Percentiles rank a stretch among this genome's conserved stretches.
These are phyloP conservation scores for Saccostrea echinata DNA, from an alignment of 1,140 invertebrate genomes.

Conservation along the genomic window DNA sequence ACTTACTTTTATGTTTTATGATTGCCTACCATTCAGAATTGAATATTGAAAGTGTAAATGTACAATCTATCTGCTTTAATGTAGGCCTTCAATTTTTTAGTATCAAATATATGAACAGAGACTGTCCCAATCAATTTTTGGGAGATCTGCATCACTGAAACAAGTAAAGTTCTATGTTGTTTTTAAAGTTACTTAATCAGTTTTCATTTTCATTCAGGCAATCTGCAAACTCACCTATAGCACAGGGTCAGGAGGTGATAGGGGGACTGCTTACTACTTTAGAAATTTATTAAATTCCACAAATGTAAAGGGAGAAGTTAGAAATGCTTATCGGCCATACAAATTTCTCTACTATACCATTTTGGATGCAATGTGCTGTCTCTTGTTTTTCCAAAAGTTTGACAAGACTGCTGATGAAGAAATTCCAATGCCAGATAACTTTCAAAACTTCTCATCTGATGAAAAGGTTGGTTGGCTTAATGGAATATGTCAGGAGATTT, in stretches of 20 bases:
- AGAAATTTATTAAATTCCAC: conserved; percentile 48
- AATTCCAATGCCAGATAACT: conserved; percentile 46
- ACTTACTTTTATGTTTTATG: too few species aligned
- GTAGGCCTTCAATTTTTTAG: too few species aligned
- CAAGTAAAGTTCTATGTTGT: too few species aligned
- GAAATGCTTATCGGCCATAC: conserved; percentile 51
- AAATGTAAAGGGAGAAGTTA: conserved; percentile 49
- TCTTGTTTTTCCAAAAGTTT: conserved; percentile 40
- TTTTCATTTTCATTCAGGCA: conserved; percentile 54
- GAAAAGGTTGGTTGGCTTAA: conserved; percentile 50
- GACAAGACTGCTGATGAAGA: not conserved
- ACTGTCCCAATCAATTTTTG: too few species aligned
- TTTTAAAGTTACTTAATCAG: too few species aligned
- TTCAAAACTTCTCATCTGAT: conserved; percentile 11
- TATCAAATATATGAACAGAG: too few species aligned
- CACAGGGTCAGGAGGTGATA: conserved; percentile 4
- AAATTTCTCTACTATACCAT: conserved; percentile 49
- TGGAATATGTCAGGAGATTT: conserved; percentile 19
- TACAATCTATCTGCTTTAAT: too few species aligned
- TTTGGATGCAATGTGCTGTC: conserved; percentile 40
- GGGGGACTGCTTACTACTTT: conserved; percentile 46
- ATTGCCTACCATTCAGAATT: too few species aligned
- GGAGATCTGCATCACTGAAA: too few species aligned
- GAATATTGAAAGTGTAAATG: too few species aligned
- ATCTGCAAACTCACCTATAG: conserved; percentile 49